Conservation (phyloP, 1,140 invertebrate species). For the Drosophila takahashii region DNA sequence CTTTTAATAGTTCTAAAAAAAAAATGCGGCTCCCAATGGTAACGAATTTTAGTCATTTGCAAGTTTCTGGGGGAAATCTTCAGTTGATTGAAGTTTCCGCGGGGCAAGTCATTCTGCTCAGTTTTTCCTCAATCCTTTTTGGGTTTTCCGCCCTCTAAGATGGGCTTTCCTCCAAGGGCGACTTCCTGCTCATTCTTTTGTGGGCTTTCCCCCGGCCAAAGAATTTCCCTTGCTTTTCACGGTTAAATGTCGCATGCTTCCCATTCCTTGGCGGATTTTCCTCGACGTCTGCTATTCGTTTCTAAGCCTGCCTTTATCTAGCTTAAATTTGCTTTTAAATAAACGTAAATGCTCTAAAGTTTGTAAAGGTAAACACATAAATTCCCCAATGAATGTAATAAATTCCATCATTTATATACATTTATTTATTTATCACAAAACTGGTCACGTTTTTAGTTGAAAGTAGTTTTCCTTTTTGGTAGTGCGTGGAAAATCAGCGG, state of each 20-base stretch:
- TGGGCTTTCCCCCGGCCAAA: too few species aligned
- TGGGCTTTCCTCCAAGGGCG: background rate
- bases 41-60: slow-evolving; percentile 2
- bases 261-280: background rate
- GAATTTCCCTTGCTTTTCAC: slow-evolving; percentile 4
- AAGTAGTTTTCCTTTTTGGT: slow-evolving; percentile 3
- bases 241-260: slow-evolving; percentile 9
- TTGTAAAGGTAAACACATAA: background rate
- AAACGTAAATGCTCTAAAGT: background rate
- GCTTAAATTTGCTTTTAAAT: background rate
- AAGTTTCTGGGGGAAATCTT: slow-evolving; percentile 10
- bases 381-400: too few species aligned
- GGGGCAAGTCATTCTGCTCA: slow-evolving; percentile 5
- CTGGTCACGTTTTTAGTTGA: background rate
- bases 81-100: slow-evolving; percentile 27
- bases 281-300: background rate
- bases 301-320: background rate
- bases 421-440: background rate
- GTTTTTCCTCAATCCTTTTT: background rate
- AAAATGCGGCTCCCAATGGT: background rate
- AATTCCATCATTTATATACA: too few species aligned
- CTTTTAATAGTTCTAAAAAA: background rate
- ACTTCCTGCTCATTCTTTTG: background rate
- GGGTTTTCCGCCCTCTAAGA: background rate
- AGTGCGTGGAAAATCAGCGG: background rate